Percentiles rank a stretch among this genome's conserved stretches.
Evolutionary conservation across 2,113 vertebrate genomes (phyloP).

Genomic region (Lota lota): DNA sequence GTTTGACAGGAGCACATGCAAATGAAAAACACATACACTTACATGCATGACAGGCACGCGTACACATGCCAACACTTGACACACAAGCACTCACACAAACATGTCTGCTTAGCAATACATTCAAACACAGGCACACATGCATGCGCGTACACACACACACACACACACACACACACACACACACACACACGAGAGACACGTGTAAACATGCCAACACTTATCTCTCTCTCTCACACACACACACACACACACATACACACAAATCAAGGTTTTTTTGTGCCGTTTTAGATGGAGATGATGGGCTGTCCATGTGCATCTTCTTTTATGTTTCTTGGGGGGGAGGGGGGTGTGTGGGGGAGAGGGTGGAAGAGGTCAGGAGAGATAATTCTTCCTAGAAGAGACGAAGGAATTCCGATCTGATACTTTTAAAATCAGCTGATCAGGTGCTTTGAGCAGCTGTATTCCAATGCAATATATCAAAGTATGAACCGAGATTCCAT

Average conservation of each 20-base stretch:
- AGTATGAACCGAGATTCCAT: neutral
- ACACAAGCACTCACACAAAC: constrained; percentile 37
- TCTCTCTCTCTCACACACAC: too few relatives aligned
- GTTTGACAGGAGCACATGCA: too few relatives aligned
- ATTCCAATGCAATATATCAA: constrained; percentile 20
- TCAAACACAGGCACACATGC: neutral
- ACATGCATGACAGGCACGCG: constrained; percentile 19
- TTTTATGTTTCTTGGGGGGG: constrained; percentile 38
- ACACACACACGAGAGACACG: too few relatives aligned
- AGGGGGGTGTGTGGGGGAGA: too few relatives aligned
- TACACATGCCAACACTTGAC: too few relatives aligned
- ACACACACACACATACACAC: neutral
- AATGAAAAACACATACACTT: constrained; percentile 15
- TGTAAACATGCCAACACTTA: too few relatives aligned
- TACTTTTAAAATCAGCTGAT: constrained; percentile 7
- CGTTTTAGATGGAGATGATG: constrained; percentile 20
- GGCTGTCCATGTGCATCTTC: constrained; percentile 23
- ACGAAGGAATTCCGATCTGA: constrained; percentile 16
- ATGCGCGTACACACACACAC: neutral
- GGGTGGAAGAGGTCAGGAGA: constrained; percentile 32
- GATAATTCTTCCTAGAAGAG: constrained; percentile 23
- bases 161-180: too few relatives aligned
- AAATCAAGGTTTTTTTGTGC: constrained; percentile 18
- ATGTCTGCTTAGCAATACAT: neutral
- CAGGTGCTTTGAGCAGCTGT: constrained; percentile 1